Evolutionary conservation across 2,113 vertebrate genomes (phyloP).

Genomic region (Suncus etruscus): DNA sequence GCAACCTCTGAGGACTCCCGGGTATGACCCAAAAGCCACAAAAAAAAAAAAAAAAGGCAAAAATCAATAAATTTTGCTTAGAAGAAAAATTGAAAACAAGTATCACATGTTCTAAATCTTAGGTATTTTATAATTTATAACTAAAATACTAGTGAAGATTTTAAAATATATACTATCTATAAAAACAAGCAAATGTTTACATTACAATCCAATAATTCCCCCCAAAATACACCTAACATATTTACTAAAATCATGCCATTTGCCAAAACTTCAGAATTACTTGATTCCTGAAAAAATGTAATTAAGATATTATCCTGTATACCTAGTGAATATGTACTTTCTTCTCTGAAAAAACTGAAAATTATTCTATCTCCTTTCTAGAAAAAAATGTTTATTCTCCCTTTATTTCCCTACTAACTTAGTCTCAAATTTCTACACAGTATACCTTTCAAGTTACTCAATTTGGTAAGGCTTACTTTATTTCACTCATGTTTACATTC

Average conservation of each 20-base stretch:
- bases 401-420: background rate
- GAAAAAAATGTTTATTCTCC: background rate
- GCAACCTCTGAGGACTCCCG: no score
- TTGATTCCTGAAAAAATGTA: conserved; percentile 36
- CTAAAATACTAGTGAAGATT: conserved; percentile 1
- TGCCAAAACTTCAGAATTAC: conserved; percentile 28
- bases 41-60: background rate
- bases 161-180: background rate
- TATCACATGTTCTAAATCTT: background rate
- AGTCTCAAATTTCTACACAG: conserved; percentile 34
- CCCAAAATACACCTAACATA: conserved; percentile 9
- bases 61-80: conserved; percentile 35
- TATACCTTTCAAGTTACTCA: conserved; percentile 25
- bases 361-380: background rate
- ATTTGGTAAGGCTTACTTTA: background rate
- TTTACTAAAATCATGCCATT: background rate
- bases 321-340: background rate
- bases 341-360: conserved; percentile 17
- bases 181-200: background rate
- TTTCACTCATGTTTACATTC: background rate
- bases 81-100: conserved; percentile 51
- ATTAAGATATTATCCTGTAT: background rate
- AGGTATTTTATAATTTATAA: background rate
- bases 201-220: conserved; percentile 9
- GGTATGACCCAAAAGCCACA: no score